These are phyloP conservation scores for Microcaecilia unicolor DNA, from an alignment of 2,797 vertebrate genomes.

Conservation along the genomic window DNA sequence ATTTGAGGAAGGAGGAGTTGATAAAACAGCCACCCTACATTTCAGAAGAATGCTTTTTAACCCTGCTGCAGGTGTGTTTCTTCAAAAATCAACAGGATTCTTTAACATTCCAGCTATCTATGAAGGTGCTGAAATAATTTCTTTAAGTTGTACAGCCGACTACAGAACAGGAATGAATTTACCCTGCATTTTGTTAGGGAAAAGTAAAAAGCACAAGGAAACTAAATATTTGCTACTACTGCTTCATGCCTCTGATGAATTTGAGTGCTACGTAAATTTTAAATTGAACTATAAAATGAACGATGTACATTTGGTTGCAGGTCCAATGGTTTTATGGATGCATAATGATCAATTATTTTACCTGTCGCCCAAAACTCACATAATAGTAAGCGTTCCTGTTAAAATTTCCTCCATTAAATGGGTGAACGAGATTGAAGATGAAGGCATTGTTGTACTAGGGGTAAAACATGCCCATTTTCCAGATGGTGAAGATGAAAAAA, in stretches of 20 bases:
- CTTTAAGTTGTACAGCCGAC: constrained; percentile 50
- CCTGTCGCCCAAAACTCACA: constrained; percentile 41
- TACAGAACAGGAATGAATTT: constrained; percentile 48
- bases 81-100: constrained; percentile 44
- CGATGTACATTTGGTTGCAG: constrained; percentile 59
- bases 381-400: constrained; percentile 53
- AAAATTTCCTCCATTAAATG: constrained; percentile 54
- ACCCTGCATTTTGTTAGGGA: constrained; percentile 64
- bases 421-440: constrained; percentile 56
- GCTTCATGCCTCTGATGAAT: constrained; percentile 48
- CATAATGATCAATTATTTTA: constrained; percentile 51
- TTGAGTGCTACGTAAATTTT: constrained; percentile 61
- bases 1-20: constrained; percentile 2
- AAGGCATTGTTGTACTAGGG: constrained; percentile 63
- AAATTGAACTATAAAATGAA: constrained; percentile 58
- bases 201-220: constrained; percentile 20
- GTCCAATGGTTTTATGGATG: constrained; percentile 78
- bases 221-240: constrained; percentile 64
- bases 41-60: constrained; percentile 59
- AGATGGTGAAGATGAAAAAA: constrained; percentile 3
- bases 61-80: constrained; percentile 44
- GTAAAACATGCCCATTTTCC: constrained; percentile 21
- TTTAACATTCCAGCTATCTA: constrained; percentile 33
- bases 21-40: constrained; percentile 32
- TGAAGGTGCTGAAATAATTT: constrained; percentile 45